Percentiles rank a stretch among this genome's conserved stretches.
phyloP scores from a whole-genome alignment of 2,888 invertebrate species.

The Eurytoma adleriae region DNA sequence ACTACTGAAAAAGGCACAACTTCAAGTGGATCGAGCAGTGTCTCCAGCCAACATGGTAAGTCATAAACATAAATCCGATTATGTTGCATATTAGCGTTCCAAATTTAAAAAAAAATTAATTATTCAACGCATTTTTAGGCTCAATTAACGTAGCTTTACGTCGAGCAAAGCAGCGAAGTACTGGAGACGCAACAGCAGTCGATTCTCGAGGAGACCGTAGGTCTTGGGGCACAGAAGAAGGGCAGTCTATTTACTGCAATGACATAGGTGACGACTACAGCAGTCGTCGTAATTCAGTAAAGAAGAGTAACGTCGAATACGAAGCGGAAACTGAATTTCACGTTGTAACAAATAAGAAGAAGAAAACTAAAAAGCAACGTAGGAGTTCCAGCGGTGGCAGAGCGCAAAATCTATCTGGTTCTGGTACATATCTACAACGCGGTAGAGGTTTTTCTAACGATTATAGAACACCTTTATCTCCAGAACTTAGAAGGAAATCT shows the following conservation, averaged over 20 bases:
- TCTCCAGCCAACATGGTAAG: conserved; percentile 73
- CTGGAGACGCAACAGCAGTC: conserved; percentile 70
- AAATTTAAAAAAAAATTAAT: conserved; percentile 39
- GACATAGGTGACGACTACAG: conserved; percentile 73
- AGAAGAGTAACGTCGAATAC: conserved; percentile 64
- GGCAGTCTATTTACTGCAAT: conserved; percentile 77
- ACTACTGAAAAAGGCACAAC: conserved; percentile 77
- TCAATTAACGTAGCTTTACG: conserved; percentile 65
- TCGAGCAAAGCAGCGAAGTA: conserved; percentile 71
- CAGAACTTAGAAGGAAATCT: conserved; percentile 80
- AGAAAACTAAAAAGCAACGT: conserved; percentile 85
- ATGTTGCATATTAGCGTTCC: no score
- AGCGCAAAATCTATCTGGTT: conserved; percentile 71
- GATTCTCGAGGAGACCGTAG: conserved; percentile 77
- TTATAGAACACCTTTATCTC: conserved; percentile 71
- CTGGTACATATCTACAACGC: conserved; percentile 71
- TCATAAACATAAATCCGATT: no score
- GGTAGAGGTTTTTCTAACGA: conserved; percentile 70
- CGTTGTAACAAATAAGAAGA: conserved; percentile 88
- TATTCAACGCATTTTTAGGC: conserved; percentile 40
- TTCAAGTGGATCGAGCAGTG: conserved; percentile 71
- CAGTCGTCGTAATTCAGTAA: conserved; percentile 69
- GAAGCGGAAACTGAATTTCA: conserved; percentile 83
- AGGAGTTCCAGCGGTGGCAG: conserved; percentile 74
- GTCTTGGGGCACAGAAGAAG: conserved; percentile 84